Conservation (phyloP, 2,797 vertebrate genomes). For the Crax fasciolata region DNA sequence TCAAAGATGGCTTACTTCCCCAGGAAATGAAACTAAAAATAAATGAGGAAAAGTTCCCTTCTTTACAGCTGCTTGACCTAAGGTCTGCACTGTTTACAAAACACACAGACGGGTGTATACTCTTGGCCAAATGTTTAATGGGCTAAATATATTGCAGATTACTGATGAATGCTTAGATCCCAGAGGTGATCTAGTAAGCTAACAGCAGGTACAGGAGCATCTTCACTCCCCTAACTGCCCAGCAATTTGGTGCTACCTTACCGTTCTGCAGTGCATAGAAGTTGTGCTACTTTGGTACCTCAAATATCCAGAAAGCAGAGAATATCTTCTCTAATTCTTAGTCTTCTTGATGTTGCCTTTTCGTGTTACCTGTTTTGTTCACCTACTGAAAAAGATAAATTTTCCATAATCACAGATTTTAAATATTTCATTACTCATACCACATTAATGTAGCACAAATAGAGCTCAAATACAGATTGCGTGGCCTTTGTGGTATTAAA, state of each 20-base stretch:
- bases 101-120: not conserved
- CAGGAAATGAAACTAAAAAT: conserved; percentile 54
- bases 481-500: conserved; percentile 1
- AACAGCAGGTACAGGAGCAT: not conserved
- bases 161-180: not conserved
- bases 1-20: conserved; percentile 9
- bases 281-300: not conserved
- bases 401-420: conserved; percentile 42
- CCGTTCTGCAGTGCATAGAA: not conserved
- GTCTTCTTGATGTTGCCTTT: not conserved
- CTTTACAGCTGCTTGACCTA: not conserved
- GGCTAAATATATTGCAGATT: not conserved
- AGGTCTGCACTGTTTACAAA: not conserved
- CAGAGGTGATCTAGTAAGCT: accelerated
- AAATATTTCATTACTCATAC: conserved; percentile 41
- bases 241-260: not conserved
- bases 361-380: not conserved
- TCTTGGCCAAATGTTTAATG: not conserved
- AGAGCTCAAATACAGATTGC: conserved; percentile 31
- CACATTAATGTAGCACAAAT: conserved; percentile 51
- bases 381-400: not conserved
- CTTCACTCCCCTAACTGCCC: not conserved
- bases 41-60: not conserved
- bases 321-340: not conserved
- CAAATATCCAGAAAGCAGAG: not conserved